A percentile compares a stretch with the other conserved stretches of the same genome.
phyloP scores from a whole-genome alignment of 1,140 invertebrate genomes.

The Metaphire vulgaris region DNA sequence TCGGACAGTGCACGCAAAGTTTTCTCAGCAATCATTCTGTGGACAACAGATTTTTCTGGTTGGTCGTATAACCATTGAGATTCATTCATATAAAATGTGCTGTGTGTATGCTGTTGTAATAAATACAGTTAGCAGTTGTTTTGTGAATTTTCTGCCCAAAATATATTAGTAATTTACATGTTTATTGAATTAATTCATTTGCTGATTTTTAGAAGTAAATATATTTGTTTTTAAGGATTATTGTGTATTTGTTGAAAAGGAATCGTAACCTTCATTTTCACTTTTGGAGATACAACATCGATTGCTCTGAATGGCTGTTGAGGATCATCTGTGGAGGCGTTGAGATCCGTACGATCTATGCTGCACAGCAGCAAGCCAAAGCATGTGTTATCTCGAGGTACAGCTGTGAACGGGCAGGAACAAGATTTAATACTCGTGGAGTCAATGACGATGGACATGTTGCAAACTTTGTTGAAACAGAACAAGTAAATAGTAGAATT shows the following conservation, averaged over 20 bases:
- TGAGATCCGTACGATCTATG: constrained; percentile 91
- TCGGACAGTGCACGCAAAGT: constrained; percentile 86
- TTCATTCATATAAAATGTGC: no score
- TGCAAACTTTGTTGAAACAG: constrained; percentile 99
- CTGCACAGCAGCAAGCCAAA: constrained; percentile 81
- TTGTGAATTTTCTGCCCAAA: no score
- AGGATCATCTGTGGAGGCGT: constrained; percentile 92
- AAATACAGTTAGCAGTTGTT: no score
- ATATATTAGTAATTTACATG: no score
- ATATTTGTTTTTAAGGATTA: no score
- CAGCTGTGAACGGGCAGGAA: constrained; percentile 75
- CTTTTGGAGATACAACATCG: constrained; percentile 78
- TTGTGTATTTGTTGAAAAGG: background rate
- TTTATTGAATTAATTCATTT: no score
- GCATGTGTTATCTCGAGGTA: constrained; percentile 87
- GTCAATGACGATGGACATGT: constrained; percentile 98
- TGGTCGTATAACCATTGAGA: no score
- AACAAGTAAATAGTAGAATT: constrained; percentile 71
- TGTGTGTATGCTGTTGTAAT: no score
- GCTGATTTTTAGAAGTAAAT: no score
- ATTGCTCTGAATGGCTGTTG: constrained; percentile 78
- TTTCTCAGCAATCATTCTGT: constrained; percentile 61
- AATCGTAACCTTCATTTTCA: constrained; percentile 89
- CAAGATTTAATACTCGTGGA: constrained; percentile 93
- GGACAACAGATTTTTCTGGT: constrained; percentile 94